phyloP scores from a whole-genome alignment of 2,113 vertebrate genomes.

The Lethenteron camtschaticum region DNA sequence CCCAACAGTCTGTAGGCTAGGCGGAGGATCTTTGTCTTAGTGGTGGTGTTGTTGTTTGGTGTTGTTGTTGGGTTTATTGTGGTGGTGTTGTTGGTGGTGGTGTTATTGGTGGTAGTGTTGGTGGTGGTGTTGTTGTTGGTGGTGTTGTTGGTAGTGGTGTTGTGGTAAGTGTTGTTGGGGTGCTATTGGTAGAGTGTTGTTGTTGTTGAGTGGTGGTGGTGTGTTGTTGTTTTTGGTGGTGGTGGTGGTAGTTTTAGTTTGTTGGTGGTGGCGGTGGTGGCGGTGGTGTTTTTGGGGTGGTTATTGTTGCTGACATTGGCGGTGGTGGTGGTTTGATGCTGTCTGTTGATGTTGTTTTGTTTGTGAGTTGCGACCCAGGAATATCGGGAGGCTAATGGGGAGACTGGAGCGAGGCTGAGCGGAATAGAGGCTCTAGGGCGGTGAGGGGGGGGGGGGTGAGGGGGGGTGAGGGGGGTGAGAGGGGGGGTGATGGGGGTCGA shows the following conservation, averaged over 20 bases:
- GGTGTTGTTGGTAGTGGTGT: background rate
- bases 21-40: background rate
- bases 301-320: background rate
- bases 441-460: too few relatives aligned
- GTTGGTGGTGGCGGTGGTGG: background rate
- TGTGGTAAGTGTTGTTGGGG: background rate
- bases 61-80: background rate
- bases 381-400: too few relatives aligned
- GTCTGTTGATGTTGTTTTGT: background rate
- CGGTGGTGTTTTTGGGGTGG: background rate
- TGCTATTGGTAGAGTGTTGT: background rate
- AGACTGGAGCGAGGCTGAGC: too few relatives aligned
- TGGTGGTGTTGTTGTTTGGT: background rate
- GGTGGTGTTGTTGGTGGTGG: background rate
- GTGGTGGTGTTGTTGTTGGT: too few relatives aligned
- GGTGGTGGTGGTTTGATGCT: background rate
- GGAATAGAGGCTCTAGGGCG: too few relatives aligned
- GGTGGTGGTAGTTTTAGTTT: conserved; percentile 1
- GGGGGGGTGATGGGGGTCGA: too few relatives aligned
- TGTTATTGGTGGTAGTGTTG: background rate
- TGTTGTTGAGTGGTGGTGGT: background rate
- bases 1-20: too few relatives aligned
- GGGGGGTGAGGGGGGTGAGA: too few relatives aligned
- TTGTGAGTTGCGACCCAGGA: background rate
- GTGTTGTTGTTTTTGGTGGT: background rate